phyloP scores from a whole-genome alignment of 2,797 vertebrate species.

The Halcyon leucocephala region DNA sequence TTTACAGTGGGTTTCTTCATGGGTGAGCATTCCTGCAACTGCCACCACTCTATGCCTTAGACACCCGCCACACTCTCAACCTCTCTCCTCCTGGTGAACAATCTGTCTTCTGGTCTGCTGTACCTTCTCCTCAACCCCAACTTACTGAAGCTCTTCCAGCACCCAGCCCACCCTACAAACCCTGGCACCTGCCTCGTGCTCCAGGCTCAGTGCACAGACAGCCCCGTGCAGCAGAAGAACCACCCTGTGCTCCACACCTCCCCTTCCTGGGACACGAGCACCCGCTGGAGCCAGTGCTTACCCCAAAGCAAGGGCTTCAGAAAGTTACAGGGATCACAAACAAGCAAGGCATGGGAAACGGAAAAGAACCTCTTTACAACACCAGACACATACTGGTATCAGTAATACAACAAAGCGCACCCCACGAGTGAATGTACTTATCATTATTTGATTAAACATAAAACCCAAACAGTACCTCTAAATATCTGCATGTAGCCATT shows the following conservation, averaged over 20 bases:
- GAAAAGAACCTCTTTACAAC: not conserved
- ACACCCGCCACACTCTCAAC: not conserved
- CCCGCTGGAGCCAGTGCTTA: not conserved
- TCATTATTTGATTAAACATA: not conserved
- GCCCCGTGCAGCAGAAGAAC: not conserved
- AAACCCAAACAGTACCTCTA: not conserved
- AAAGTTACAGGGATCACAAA: not conserved
- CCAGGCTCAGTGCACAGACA: not conserved
- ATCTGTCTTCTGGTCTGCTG: not conserved
- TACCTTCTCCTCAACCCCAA: not conserved
- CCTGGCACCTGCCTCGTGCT: accelerated
- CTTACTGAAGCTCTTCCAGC: not conserved
- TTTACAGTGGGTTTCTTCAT: not conserved
- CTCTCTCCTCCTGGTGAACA: not conserved
- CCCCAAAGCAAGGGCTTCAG: not conserved
- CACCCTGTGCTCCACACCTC: not conserved
- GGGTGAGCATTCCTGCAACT: accelerated
- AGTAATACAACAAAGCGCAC: not conserved
- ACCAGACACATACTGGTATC: not conserved
- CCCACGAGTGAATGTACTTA: not conserved
- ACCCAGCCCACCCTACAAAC: accelerated
- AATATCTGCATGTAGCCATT: not conserved
- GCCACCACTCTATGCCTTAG: not conserved
- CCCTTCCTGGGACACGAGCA: not conserved
- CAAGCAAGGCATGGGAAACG: not conserved